These are phyloP conservation scores for Antheraea pernyi DNA, from an alignment of 1,140 invertebrate genomes.

Conservation along the genomic window DNA sequence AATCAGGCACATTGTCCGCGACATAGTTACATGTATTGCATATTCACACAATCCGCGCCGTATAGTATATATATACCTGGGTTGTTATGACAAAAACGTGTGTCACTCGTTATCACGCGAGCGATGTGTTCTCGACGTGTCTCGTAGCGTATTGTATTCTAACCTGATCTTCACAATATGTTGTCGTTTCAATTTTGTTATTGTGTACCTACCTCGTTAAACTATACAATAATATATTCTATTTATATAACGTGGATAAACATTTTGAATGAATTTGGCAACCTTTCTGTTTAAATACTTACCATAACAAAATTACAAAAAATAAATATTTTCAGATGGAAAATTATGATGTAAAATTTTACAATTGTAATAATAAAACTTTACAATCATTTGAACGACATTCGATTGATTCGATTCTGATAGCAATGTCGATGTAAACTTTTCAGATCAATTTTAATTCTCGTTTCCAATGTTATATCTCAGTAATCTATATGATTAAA, in stretches of 20 bases:
- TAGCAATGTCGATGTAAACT: background rate
- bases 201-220: background rate
- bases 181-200: background rate
- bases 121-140: background rate
- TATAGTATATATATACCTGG: background rate
- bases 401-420: background rate
- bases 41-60: background rate
- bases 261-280: background rate
- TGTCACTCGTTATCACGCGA: slow-evolving; percentile 11
- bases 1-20: background rate
- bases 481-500: too few relatives aligned
- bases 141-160: background rate
- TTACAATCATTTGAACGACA: background rate
- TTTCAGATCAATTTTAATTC: too few relatives aligned
- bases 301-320: background rate
- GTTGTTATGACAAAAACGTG: slow-evolving; percentile 12
- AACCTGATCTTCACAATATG: slow-evolving; percentile 4
- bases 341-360: background rate
- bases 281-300: too few relatives aligned
- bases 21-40: background rate
- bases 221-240: background rate
- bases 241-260: background rate
- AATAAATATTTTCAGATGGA: background rate
- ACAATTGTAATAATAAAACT: background rate
- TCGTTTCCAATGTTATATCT: too few relatives aligned